Base-by-base conservation (phyloP, 2,888 invertebrate species). In the Eupithecia pulchellata region DNA sequence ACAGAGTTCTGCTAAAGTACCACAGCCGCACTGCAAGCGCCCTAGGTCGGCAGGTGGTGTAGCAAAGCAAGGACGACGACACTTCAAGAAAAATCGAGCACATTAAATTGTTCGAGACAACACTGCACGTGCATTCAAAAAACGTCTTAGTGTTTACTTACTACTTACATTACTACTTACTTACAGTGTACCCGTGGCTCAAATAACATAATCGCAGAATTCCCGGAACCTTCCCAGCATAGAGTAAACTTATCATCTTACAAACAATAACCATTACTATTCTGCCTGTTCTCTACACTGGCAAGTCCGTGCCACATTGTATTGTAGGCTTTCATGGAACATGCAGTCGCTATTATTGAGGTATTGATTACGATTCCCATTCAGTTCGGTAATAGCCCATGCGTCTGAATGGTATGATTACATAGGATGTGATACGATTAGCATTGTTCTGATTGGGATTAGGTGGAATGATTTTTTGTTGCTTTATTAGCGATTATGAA, bases 321-420 rank as follows among this genome's bases (percentile, higher is more conserved):
- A 72, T 64, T 60, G 72, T 66, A 69, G 68, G 75, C 72, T 68
- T 72, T 70, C 71, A 70, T 32, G 30, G 64, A 75, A 78, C 76
- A 76, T 75, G 76, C 77, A 75, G 76, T 82, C 80, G 80, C 86
- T 77, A 89, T 90, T 90, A 90, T 89, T 79, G 79, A 69, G 82
- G 86, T 86, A 89, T 89, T 89, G 89, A 90, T 89, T 87, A 89
- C 89, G 86, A 88, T 88, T 83, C 82, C 85, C 84, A 86, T 86
- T 84, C 78, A 84, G 77, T 79, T 74, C 66, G 75, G 57, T 81
- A 84, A 81, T 83, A 78, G 77, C 67, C 68, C 69, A 79, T 79
- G 80, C 76, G 79, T 76, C 61, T 79, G 80, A 74, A 79, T 78
- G 68, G 77, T 83, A 83, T 83, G 82, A 86, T 86, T 86, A 87